Base-by-base conservation (phyloP, 2,888 invertebrate genomes). In the Venustoraphidia nigricollis region DNA sequence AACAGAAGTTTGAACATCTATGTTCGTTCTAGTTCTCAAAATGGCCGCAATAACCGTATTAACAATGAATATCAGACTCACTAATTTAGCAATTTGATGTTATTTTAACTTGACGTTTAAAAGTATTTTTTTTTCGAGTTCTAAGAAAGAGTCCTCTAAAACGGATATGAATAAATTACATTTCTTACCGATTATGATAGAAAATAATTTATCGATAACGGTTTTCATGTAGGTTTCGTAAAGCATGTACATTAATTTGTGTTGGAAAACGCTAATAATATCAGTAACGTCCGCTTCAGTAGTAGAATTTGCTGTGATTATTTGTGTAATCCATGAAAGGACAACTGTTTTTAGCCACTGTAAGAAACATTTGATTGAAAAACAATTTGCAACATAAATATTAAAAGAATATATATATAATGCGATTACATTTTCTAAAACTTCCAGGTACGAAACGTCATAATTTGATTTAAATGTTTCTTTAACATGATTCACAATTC, bases 171-270 rank as follows among this genome's bases (percentile, higher is more conserved):
- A 6, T 6, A 27, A 27, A 27, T 6, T 27, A 27, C 27, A 27
- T 46, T 39, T 52, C 53, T 63, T 67, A 79, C 81, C 81, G 56
- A 96, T 93, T 48, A 96, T 92, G 50, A 96, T 95, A 60, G 89
- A 91, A 63, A 96, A 96, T 46, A 96, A 76, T 63, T 96, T 92
- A 56, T 90, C 85, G 53, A 94, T 93, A 56, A 93, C 77, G 45
- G 84, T 76, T 63, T 81, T 81, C 8, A 92, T 92, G 59, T 92
- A 95, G 35, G 84, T 87, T 62, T 93, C 89, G 61, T 87, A 90
- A 53, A 95, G 70, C 62, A 82, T 87, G 62, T 90, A 85, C 34
- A 77, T 77, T 13, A 94, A 68, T 61, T 87, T 87, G 49, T 82
- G 77, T 59, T 83, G 79, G 58, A 85, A 83, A n/a, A 36, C 9